These are phyloP conservation scores for Pteropus alecto DNA, from an alignment of 2,113 vertebrate genomes.

Conservation along the genomic window DNA sequence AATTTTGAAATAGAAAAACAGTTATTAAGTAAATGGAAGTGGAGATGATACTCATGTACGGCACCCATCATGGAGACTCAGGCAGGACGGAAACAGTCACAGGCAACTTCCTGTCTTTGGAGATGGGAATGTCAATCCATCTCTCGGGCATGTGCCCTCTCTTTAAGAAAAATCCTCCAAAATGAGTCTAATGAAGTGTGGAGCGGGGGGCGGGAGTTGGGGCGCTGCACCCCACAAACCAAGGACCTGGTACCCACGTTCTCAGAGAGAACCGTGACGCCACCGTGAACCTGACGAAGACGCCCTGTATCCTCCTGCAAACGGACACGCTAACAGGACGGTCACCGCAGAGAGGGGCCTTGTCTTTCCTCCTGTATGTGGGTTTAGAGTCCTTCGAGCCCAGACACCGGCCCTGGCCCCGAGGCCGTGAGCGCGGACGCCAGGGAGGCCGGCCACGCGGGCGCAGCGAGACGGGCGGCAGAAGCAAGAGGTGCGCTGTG, in stretches of 20 bases:
- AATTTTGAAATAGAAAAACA: neutral
- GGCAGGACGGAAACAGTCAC: neutral
- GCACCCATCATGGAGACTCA: neutral
- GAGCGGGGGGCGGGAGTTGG: no score
- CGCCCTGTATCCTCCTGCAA: fast-evolving
- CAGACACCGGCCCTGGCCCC: fast-evolving
- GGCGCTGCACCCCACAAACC: neutral
- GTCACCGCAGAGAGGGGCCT: fast-evolving
- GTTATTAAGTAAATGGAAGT: neutral
- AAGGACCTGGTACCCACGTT: no score
- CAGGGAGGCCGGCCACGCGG: fast-evolving
- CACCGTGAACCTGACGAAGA: neutral
- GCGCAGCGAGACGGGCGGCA: fast-evolving
- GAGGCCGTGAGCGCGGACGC: neutral
- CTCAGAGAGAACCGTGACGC: neutral
- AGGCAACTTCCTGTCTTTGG: neutral
- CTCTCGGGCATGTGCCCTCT: neutral
- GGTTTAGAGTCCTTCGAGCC: neutral
- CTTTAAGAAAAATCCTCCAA: neutral
- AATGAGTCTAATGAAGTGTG: neutral
- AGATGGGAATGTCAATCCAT: neutral
- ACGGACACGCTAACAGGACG: fast-evolving
- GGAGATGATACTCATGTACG: neutral
- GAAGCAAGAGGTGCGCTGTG: neutral
- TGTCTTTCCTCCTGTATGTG: no score